Base-by-base conservation (phyloP, 1,140 invertebrate genomes). In the Luehdorfia chinensis region DNA sequence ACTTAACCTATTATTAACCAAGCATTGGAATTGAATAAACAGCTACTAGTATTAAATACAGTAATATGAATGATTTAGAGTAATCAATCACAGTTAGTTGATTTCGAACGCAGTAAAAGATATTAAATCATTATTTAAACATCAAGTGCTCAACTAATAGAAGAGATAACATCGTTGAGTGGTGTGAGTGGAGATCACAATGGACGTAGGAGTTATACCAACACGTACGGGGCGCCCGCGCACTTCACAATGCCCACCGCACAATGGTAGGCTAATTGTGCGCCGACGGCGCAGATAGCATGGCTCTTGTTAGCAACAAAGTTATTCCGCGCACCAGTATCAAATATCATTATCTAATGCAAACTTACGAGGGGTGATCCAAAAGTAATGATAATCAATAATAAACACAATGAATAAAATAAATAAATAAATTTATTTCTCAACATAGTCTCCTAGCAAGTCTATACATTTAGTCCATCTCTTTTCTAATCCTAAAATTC, bases 181-280 rank as follows among this genome's bases (percentile, higher is more conserved):
- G 7, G 55, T 47, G 47, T 43, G 47, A 60, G 60, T 52, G 36
- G 28, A 36, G 43, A 61, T 60, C 62, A 77, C 71, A 77, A 77
- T 74, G 55, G 66, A 61, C 63, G 78, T 80, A 76, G 78, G 75
- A 63, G 75, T 71, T 61, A 71, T 2, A 7, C 19, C n/a, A n/a
- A n/a, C n/a, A 69, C 62, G 62, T 74, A 70, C 72, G 65, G 37
- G 45, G 68, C 68, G 66, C 73, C 68, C 66, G 64, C 65, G 66
- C 67, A 62, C 54, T 46, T 46, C 48, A 68, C 66, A 67, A 65
- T 70, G 46, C 56, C 37, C 28, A 28, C 30, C 28, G 41, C 55
- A 83, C 78, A 83, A 80, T 80, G 54, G 69, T 47, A 37, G 37
- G 63, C 74, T 84, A 79, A 84, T 84, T 84, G 75, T 79, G 59